Percentiles rank a stretch among this genome's conserved stretches.
Conservation (phyloP, 1,140 invertebrate genomes). For the Procambarus virginalis region DNA sequence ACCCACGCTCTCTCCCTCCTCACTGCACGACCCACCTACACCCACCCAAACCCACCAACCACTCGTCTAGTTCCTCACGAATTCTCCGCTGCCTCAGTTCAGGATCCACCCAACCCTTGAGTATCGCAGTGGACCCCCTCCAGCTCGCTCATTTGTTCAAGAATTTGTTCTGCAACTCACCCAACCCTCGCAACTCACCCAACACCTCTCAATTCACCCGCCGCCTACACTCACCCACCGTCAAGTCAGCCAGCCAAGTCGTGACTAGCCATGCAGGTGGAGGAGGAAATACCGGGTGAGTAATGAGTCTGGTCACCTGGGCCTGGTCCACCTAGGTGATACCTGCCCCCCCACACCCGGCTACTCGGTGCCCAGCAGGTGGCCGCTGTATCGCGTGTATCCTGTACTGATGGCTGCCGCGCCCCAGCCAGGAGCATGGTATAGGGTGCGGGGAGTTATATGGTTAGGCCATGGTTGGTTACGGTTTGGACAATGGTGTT, state of each 20-base stretch:
- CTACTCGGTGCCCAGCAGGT: too few relatives aligned
- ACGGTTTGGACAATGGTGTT: too few relatives aligned
- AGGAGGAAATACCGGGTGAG: slow-evolving; percentile 2
- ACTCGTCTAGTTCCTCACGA: not conserved
- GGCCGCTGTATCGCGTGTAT: too few relatives aligned
- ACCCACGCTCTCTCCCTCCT: not conserved
- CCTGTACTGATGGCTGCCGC: too few relatives aligned
- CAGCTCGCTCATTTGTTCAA: not conserved
- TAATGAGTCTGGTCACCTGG: not conserved
- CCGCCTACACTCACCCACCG: not conserved
- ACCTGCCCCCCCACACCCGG: too few relatives aligned
- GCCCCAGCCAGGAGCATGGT: too few relatives aligned
- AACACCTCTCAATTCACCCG: not conserved
- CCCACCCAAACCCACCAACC: not conserved
- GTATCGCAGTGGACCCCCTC: not conserved
- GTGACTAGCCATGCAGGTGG: not conserved
- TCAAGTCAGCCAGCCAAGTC: too few relatives aligned
- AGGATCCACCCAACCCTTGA: too few relatives aligned
- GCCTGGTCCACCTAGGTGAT: not conserved
- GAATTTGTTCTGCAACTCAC: not conserved
- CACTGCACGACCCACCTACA: not conserved
- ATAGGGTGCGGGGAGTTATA: too few relatives aligned
- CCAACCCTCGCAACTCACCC: not conserved
- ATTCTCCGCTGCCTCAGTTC: too few relatives aligned
- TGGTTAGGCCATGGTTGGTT: too few relatives aligned